phyloP scores from a whole-genome alignment of 2,113 vertebrate species.

The Carassius gibelio region DNA sequence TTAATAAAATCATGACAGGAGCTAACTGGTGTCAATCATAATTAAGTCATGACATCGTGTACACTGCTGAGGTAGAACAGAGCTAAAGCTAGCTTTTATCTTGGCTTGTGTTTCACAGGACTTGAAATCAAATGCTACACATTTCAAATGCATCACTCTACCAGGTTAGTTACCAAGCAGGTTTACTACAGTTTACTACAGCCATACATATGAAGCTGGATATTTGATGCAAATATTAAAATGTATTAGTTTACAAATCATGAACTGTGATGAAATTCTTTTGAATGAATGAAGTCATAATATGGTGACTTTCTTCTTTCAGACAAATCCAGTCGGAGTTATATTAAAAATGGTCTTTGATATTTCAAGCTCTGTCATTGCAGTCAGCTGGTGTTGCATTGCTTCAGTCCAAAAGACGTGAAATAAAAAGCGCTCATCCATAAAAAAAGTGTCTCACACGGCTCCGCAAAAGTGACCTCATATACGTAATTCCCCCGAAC shows the following conservation, averaged over 20 bases:
- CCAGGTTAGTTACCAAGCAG: neutral
- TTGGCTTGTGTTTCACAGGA: neutral
- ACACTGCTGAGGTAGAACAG: neutral
- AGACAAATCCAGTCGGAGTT: too few relatives aligned
- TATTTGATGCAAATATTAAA: neutral
- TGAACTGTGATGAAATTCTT: too few relatives aligned
- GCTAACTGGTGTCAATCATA: constrained; percentile 14
- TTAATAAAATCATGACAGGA: neutral
- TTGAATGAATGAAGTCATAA: neutral
- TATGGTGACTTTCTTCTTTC: too few relatives aligned
- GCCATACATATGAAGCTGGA: neutral
- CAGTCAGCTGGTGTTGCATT: too few relatives aligned
- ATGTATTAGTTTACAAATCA: neutral
- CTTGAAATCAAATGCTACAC: neutral
- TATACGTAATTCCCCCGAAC: too few relatives aligned
- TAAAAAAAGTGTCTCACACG: too few relatives aligned
- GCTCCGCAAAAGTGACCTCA: too few relatives aligned
- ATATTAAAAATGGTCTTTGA: too few relatives aligned
- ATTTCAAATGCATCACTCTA: neutral
- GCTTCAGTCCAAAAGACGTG: too few relatives aligned
- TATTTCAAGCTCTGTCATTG: too few relatives aligned
- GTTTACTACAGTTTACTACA: neutral
- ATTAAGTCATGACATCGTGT: neutral
- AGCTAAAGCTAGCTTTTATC: neutral
- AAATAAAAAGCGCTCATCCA: too few relatives aligned